Evolutionary conservation across 2,888 invertebrate genomes (phyloP).

Genomic region (Pandemis heparana): DNA sequence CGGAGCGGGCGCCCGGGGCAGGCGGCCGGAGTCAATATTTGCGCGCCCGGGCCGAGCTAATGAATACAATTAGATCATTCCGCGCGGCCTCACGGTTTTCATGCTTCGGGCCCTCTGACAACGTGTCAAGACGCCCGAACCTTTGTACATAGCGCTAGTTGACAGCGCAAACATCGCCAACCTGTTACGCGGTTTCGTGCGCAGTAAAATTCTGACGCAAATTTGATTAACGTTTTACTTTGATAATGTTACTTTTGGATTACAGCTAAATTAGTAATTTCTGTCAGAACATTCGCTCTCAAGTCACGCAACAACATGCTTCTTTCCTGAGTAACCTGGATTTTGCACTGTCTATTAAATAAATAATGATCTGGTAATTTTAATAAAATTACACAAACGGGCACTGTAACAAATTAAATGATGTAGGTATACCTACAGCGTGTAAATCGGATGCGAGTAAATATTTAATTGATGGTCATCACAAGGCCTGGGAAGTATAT

Average conservation of each 20-base stretch:
- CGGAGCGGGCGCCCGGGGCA: conserved; percentile 58
- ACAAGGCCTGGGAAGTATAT: too few species aligned
- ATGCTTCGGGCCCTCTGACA: conserved; percentile 70
- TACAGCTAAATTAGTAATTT: neutral
- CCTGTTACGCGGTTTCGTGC: conserved; percentile 49
- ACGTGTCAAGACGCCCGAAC: conserved; percentile 69
- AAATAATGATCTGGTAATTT: too few species aligned
- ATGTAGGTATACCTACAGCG: too few species aligned
- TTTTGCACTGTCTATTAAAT: too few species aligned
- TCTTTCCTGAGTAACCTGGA: too few species aligned
- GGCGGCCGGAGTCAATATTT: conserved; percentile 80
- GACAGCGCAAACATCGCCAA: conserved; percentile 61
- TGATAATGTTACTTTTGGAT: conserved; percentile 13
- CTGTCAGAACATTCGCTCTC: neutral
- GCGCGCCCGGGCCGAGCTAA: conserved; percentile 81
- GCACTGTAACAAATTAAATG: too few species aligned
- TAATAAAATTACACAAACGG: too few species aligned
- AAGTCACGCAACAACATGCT: too few species aligned
- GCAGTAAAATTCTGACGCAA: conserved; percentile 47
- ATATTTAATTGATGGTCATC: too few species aligned
- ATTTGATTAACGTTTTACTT: conserved; percentile 48
- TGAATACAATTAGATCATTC: conserved; percentile 86
- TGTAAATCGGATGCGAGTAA: too few species aligned
- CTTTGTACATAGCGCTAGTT: conserved; percentile 65
- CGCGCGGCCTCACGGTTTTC: conserved; percentile 84